Base-by-base conservation (phyloP, 2,888 invertebrate species). In the Corythucha ciliata region DNA sequence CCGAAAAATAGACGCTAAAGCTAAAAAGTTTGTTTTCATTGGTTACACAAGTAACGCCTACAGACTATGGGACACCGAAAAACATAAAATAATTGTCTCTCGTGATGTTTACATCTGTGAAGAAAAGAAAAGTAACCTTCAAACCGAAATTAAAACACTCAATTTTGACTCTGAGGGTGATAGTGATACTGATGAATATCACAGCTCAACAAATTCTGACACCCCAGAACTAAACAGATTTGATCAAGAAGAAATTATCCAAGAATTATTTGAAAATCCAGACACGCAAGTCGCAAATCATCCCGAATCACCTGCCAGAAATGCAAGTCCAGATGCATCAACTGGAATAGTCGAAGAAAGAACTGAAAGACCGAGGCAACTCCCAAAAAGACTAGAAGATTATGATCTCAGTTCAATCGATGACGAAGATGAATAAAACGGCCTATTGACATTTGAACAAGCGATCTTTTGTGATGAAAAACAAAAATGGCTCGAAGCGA, bases 1-100 rank as follows among this genome's bases (percentile, higher is more conserved):
- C 14, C 59, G 58, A 53, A 65, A 65, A 55, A 46, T 65, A 12
- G 61, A 65, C 33, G 14, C 46, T 14, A 54, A 62, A 57, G 60
- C 54, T 48, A 59, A 58, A 41, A 59, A 61, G 32, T 8, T 29
- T 27, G 14, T 16, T 5, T 32, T 45, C 22, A 18, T 42, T 26
- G 26, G 42, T 4, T 42, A 42, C n/a, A 25, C 24, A 7, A 42
- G 4, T n/a, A 42, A 42, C 14, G 4, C 26, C 18, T 45, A 18
- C 20, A 4, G 32, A 6, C 18, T 45, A 12, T 49, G 49, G 42
- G 41, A 42, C 33, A 16, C 18, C 14, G 42, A 41, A 29, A 41
- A 42, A 32, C 25, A 42, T 24, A 49, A 49, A 42, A 44, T 42
- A 12, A 27, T 42, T 44, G n/a, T 41, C 20, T 49, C 45, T 8